Evolutionary conservation across 2,113 vertebrate genomes (phyloP), one percentile per base, ranked within the genome.

Genomic region (Elachura formosa): DNA sequence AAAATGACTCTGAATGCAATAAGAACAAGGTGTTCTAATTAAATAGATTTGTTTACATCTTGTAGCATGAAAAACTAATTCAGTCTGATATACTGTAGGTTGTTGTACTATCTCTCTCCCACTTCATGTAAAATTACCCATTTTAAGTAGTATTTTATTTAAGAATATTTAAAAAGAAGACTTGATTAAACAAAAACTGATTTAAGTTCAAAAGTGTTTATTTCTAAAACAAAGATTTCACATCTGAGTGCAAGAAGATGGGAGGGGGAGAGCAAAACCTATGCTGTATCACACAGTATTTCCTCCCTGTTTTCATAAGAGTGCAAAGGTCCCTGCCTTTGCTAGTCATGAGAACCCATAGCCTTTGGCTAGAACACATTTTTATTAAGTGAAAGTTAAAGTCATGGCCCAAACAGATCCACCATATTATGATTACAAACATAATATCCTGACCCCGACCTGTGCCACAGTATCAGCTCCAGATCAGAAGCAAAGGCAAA

Each of bases 1-100:
- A 97, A 97, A 97, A 97, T 96, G 3, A 95, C 92, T 96, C 94
- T 73, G 79, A 84, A 96, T 91, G 97, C 87, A 96, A 81, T 93
- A 97, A 96, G 97, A 98, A 97, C 95, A 98, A 98, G 97, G 97
- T 98, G 97, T 98, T 98, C 96, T 98, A 98, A 98, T 98, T 98
- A 98, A 98, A 98, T 96, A 98, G 98, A 98, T 98, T 98, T 98
- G 98, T 98, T 98, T 98, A 98, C 93, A 97, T 97, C 95, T 97
- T 25, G 29, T 95, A 97, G 85, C 91, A 97, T 56, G 93, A 97
- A 97, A 97, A 98, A 87, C 94, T 98, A 98, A 97, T 98, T 98
- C 97, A 91, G 88, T 95, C 97, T 98, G 97, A 98, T 98, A 97
- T 96, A 98, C 85, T 97, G 94, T 96, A 96, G 13, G 43, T 92